Conservation (phyloP, 2,797 vertebrate species). For the Enteromius viviparus region DNA sequence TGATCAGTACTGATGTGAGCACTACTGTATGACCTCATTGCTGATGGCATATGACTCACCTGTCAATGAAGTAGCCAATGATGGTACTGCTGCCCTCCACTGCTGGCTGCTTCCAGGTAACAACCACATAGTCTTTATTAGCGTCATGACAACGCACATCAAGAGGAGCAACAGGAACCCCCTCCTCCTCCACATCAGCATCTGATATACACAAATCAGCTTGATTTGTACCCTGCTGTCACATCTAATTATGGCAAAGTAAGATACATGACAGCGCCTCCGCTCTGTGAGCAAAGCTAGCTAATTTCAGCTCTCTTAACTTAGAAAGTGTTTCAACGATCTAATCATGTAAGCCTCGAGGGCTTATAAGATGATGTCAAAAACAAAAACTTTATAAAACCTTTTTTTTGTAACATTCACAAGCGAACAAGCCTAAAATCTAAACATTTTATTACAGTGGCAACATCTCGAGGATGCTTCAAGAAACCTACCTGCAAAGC, state of each 20-base stretch:
- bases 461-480: neutral
- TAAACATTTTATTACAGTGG: neutral
- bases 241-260: slow-evolving; percentile 65
- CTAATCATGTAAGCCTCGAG: neutral
- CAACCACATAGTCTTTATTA: slow-evolving; percentile 97
- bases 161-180: slow-evolving; percentile 90
- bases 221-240: slow-evolving; percentile 28
- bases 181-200: slow-evolving; percentile 89
- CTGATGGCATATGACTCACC: slow-evolving; percentile 71
- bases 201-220: slow-evolving; percentile 74
- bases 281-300: slow-evolving; percentile 42
- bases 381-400: neutral
- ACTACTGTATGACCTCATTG: neutral
- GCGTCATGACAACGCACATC: slow-evolving; percentile 91
- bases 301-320: slow-evolving; percentile 57
- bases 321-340: neutral
- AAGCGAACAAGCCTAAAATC: neutral
- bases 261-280: slow-evolving; percentile 55
- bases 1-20: neutral
- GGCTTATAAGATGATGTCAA: neutral
- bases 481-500: slow-evolving; percentile 1
- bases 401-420: neutral
- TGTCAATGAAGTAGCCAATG: slow-evolving; percentile 95
- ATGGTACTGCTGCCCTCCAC: slow-evolving; percentile 91
- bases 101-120: slow-evolving; percentile 98